Base-by-base conservation (phyloP, 2,888 invertebrate species). In the Philaethria dido region DNA sequence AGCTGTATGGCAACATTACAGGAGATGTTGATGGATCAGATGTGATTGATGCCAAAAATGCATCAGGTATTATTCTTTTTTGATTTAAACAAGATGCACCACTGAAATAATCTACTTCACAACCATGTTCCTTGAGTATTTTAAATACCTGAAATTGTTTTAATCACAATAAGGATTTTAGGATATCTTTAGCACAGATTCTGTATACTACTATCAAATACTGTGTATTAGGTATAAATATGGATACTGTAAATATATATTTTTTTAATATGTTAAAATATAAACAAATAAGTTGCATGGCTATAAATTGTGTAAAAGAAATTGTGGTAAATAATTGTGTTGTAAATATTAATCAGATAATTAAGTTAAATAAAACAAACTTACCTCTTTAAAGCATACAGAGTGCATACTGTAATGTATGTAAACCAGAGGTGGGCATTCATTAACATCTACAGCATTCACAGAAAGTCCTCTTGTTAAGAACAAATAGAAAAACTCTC, bases 361-460 rank as follows among this genome's bases (percentile, higher is more conserved):
- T 33, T 29, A 29, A n/a, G n/a, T 29, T 39, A 16, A 20, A 18
- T 39, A 39, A 39, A 18, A 16, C 16, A 52, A 5, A 84, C 87
- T 87, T 78, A 93, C 93, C 77, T 89, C 84, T 72, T 77, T 71
- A 80, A 89, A 89, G 74, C 86, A 88, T 42, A 71, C 59, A 64
- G 75, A 72, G 74, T 88, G 88, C 70, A 82, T 79, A 69, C 83
- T 80, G 70, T 84, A 86, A 73, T 90, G 90, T 65, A 89, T 79
- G 70, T 88, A 91, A 8, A 90, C 90, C 22, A 93, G 73, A 1
- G 93, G 92, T 45, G 93, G 92, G 72, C 92, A 92, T 75, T 93
- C 91, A 73, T 82, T 80, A 48, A 75, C 71, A 73, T 83, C 75
- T n/a, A 78, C 68, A 33, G 89, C 84, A 83, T 93, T 83, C 4